phyloP scores from a whole-genome alignment of 1,140 invertebrate genomes.

The Tribolium madens region DNA sequence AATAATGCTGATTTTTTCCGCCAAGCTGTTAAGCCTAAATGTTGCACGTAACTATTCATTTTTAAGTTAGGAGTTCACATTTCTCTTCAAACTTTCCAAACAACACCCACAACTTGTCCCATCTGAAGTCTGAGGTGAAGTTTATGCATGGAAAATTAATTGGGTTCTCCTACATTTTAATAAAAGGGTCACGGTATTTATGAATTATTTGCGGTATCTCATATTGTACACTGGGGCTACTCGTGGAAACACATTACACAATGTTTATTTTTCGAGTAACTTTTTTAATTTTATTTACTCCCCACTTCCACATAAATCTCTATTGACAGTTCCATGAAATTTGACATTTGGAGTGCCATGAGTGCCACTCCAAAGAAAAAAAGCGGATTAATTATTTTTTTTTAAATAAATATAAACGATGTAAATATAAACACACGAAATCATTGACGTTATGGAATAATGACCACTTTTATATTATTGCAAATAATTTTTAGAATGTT shows the following conservation, averaged over 20 bases:
- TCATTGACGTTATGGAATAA: neutral
- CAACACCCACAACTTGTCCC: neutral
- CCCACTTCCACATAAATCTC: neutral
- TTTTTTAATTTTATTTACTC: neutral
- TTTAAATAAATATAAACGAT: too few species aligned
- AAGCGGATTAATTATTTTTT: neutral
- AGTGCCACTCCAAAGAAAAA: neutral
- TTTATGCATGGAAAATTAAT: neutral
- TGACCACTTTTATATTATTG: neutral
- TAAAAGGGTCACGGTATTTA: neutral
- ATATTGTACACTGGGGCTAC: neutral
- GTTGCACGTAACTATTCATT: slow-evolving; percentile 61
- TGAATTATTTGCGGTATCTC: neutral
- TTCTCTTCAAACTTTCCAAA: neutral
- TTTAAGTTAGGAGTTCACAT: slow-evolving; percentile 1
- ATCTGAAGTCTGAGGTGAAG: neutral
- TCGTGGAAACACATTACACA: neutral
- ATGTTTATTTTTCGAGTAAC: neutral
- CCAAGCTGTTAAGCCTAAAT: slow-evolving; percentile 59
- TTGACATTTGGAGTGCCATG: neutral
- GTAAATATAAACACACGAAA: neutral
- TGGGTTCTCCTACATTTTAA: neutral
- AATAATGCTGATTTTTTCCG: slow-evolving; percentile 62
- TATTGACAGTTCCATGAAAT: neutral
- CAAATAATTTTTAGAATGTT: too few species aligned